These are phyloP conservation scores for Phylloscopus whistleri DNA, from an alignment of 2,113 vertebrate genomes.

Conservation along the genomic window DNA sequence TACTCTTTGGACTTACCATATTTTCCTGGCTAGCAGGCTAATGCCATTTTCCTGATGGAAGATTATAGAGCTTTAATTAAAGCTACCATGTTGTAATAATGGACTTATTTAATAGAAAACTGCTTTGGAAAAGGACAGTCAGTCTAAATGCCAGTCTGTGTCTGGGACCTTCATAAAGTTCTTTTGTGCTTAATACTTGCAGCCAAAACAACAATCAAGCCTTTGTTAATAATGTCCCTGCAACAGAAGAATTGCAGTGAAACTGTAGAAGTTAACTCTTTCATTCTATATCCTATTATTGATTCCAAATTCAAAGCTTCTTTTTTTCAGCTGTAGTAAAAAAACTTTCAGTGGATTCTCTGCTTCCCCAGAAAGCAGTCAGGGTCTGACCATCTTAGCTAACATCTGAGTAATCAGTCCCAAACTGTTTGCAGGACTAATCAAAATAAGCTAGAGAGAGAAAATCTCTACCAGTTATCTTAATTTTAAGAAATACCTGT, in stretches of 20 bases:
- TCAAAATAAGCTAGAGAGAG: not conserved
- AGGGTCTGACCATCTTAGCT: not conserved
- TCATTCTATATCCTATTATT: not conserved
- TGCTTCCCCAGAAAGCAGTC: not conserved
- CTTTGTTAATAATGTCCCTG: constrained; percentile 31
- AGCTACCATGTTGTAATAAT: constrained; percentile 32
- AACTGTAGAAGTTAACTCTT: constrained; percentile 32
- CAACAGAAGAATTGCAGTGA: not conserved
- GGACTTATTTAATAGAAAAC: constrained; percentile 30
- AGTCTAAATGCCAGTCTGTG: constrained; percentile 12
- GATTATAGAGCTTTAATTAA: constrained; percentile 59
- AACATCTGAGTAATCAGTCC: not conserved
- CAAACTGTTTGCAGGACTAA: not conserved
- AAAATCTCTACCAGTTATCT: not conserved
- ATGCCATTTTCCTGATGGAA: constrained; percentile 27
- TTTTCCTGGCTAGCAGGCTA: constrained; percentile 23
- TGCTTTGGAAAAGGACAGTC: constrained; percentile 46
- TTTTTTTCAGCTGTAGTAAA: not conserved
- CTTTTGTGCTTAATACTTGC: constrained; percentile 17
- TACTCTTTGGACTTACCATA: not conserved
- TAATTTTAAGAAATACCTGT: not conserved
- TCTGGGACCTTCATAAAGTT: constrained; percentile 17
- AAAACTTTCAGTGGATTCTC: not conserved
- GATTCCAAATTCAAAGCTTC: not conserved
- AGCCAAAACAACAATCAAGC: constrained; percentile 36